A percentile compares a stretch with the other conserved stretches of the same genome.
phyloP scores from a whole-genome alignment of 2,888 invertebrate species.

The Cecidostiba fungosa region DNA sequence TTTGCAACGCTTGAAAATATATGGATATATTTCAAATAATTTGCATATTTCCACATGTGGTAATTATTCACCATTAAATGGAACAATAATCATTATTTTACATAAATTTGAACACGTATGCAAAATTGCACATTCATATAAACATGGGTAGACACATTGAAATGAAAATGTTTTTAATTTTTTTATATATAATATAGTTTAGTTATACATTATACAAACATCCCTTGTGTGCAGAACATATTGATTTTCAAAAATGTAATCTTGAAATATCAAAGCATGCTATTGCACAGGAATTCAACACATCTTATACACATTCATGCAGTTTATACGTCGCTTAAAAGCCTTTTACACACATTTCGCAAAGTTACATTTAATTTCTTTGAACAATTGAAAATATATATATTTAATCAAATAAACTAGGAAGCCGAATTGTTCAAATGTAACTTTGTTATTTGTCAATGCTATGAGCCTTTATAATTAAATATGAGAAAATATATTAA shows the following conservation, averaged over 20 bases:
- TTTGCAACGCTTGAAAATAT: conserved; percentile 61
- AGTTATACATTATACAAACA: conserved; percentile 43
- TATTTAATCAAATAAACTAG: conserved; percentile 15
- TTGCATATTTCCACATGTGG: conserved; percentile 20
- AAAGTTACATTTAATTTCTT: conserved; percentile 44
- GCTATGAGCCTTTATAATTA: conserved; percentile 29
- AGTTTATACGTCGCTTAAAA: conserved; percentile 25
- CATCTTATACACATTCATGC: conserved; percentile 38
- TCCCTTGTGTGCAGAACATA: conserved; percentile 33
- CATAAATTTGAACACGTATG: conserved; percentile 54
- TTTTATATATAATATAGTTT: conserved; percentile 31
- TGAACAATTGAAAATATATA: conserved; percentile 28
- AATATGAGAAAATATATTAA: conserved; percentile 13
- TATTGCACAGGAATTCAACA: conserved; percentile 29
- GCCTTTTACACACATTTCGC: conserved; percentile 25
- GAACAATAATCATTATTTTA: conserved; percentile 58
- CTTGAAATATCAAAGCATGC: background rate
- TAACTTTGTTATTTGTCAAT: conserved; percentile 45
- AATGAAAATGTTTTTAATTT: conserved; percentile 42
- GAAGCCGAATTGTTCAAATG: conserved; percentile 18
- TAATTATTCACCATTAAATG: conserved; percentile 49
- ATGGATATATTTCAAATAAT: conserved; percentile 61
- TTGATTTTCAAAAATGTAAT: conserved; percentile 19
- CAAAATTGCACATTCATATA: conserved; percentile 50
- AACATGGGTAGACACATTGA: conserved; percentile 32